Percentiles rank a stretch among this genome's conserved stretches.
Evolutionary conservation across 2,797 vertebrate species (phyloP).

Genomic region (Neosalanx taihuensis): DNA sequence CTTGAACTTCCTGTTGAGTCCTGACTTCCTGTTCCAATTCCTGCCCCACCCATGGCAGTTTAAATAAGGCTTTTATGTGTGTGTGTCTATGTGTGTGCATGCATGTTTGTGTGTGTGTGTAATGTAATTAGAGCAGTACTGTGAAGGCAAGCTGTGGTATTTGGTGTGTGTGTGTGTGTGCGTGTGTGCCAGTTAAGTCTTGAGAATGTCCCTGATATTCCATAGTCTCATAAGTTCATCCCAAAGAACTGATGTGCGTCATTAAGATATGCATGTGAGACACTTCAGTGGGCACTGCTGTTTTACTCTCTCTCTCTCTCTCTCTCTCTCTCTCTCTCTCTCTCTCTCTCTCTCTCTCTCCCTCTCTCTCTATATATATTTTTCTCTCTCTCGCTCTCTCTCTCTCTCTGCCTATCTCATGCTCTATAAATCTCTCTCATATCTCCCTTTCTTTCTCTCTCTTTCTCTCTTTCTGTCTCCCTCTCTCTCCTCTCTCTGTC

Average conservation of each 20-base stretch:
- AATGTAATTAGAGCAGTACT: constrained; percentile 29
- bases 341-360: background rate
- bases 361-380: too few species aligned
- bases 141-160: constrained; percentile 14
- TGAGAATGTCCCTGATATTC: background rate
- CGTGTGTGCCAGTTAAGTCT: background rate
- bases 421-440: too few species aligned
- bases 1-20: constrained; percentile 53
- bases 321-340: too few species aligned
- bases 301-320: background rate
- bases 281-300: too few species aligned
- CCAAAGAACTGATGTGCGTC: background rate
- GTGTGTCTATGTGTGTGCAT: constrained; percentile 22
- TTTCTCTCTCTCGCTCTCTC: background rate
- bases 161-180: background rate
- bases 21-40: constrained; percentile 52
- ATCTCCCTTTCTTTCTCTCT: background rate
- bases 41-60: constrained; percentile 48
- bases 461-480: background rate
- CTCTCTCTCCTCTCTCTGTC: background rate
- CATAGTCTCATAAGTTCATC: background rate
- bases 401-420: background rate
- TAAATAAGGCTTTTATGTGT: constrained; percentile 14
- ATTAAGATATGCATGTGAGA: background rate
- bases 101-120: constrained; percentile 15